Conservation (phyloP, 2,888 invertebrate genomes). For the Cheilosia impressa region DNA sequence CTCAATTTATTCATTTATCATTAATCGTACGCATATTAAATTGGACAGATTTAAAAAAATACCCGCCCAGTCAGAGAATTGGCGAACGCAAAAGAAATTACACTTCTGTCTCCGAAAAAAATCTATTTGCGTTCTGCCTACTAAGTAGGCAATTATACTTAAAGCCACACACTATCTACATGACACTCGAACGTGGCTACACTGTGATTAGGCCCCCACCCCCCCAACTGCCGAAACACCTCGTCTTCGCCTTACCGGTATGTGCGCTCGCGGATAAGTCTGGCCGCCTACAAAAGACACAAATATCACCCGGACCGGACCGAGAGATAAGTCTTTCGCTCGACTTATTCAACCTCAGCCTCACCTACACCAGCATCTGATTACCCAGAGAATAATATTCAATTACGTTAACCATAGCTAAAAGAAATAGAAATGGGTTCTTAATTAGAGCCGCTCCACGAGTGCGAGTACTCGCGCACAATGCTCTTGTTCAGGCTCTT, state of each 20-base stretch:
- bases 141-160: slow-evolving; percentile 64
- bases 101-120: slow-evolving; percentile 23
- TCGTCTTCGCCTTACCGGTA: slow-evolving; percentile 51
- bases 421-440: slow-evolving; percentile 25
- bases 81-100: slow-evolving; percentile 59
- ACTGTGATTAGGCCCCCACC: slow-evolving; percentile 30
- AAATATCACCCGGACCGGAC: slow-evolving; percentile 6
- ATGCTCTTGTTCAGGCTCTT: background rate
- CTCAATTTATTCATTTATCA: slow-evolving; percentile 74
- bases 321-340: slow-evolving; percentile 11
- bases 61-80: slow-evolving; percentile 47
- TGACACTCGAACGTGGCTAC: slow-evolving; percentile 31
- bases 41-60: slow-evolving; percentile 67
- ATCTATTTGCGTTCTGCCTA: slow-evolving; percentile 64
- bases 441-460: slow-evolving; percentile 60
- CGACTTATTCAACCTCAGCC: slow-evolving; percentile 29
- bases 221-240: slow-evolving; percentile 10
- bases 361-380: slow-evolving; percentile 60
- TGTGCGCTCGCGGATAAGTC: no score
- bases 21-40: slow-evolving; percentile 72
- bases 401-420: slow-evolving; percentile 48
- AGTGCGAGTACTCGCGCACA: slow-evolving; percentile 12
- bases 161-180: slow-evolving; percentile 40
- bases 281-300: slow-evolving; percentile 28
- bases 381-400: slow-evolving; percentile 51